Conservation (phyloP, 2,888 invertebrate species). For the Gisinianus flammeolus region DNA sequence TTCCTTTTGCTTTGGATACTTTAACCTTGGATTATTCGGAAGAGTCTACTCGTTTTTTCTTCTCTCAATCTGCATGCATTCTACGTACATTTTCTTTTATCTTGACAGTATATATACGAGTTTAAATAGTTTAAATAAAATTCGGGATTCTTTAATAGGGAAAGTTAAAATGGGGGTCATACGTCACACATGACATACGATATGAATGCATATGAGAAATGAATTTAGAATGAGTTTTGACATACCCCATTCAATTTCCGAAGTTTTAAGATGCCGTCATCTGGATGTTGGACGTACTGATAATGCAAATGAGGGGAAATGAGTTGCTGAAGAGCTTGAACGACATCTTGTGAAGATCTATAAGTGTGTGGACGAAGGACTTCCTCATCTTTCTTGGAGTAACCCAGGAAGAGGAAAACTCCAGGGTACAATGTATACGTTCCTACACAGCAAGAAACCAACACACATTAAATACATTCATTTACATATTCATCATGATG, state of each 20-base stretch:
- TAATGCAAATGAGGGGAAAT: constrained; percentile 57
- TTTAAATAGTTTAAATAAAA: too few relatives aligned
- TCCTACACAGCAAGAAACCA: constrained; percentile 62
- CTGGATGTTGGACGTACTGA: constrained; percentile 55
- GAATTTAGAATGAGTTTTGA: too few relatives aligned
- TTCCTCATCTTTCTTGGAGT: constrained; percentile 86
- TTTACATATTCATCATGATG: neutral
- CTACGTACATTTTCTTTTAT: too few relatives aligned
- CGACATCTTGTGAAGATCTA: constrained; percentile 82
- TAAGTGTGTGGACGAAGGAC: constrained; percentile 81
- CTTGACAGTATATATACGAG: too few relatives aligned
- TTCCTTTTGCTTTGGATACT: neutral
- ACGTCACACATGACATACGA: too few relatives aligned
- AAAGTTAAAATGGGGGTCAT: too few relatives aligned
- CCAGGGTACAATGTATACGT: constrained; percentile 82
- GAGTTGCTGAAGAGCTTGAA: constrained; percentile 72
- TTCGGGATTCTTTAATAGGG: too few relatives aligned
- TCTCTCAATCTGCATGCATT: too few relatives aligned
- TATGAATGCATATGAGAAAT: too few relatives aligned
- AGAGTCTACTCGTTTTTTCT: too few relatives aligned
- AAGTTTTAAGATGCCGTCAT: constrained; percentile 50
- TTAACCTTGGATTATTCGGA: too few relatives aligned
- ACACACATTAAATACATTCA: neutral
- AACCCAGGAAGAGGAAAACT: constrained; percentile 85
- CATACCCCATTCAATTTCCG: constrained; percentile 56